These are phyloP conservation scores for Lottia scabra DNA, from an alignment of 2,888 invertebrate species.

Conservation along the genomic window DNA sequence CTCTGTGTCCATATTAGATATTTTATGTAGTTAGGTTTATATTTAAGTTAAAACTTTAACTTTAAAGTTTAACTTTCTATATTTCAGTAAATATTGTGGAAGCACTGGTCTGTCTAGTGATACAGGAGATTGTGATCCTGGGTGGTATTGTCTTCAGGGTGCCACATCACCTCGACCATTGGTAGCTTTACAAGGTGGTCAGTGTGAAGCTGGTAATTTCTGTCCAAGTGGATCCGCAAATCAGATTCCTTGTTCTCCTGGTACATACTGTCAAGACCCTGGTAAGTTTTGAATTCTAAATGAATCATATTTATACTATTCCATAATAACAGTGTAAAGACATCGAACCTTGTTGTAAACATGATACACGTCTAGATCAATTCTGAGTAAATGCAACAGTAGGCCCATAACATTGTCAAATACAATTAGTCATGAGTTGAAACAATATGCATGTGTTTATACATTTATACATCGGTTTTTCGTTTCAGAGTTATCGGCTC, in stretches of 20 bases:
- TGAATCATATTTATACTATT: background rate
- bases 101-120: conserved; percentile 54
- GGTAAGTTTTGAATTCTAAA: conserved; percentile 32
- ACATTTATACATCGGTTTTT: no score
- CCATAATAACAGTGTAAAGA: no score
- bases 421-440: no score
- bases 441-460: no score
- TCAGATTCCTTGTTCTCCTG: conserved; percentile 56
- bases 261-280: conserved; percentile 58
- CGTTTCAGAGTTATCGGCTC: conserved; percentile 43
- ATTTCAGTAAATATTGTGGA: conserved; percentile 60
- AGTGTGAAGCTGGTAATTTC: conserved; percentile 54
- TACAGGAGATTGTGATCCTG: conserved; percentile 59
- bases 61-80: no score
- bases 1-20: no score
- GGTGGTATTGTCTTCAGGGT: conserved; percentile 61
- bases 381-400: no score
- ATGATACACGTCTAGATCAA: no score
- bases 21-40: no score
- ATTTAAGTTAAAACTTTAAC: no score
- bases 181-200: conserved; percentile 44
- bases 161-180: conserved; percentile 48
- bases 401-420: no score
- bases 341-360: no score
- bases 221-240: conserved; percentile 54